Evolutionary conservation across 2,113 vertebrate genomes (phyloP), one percentile per base, ranked within the genome.

Genomic region (Zosterops japonicus): DNA sequence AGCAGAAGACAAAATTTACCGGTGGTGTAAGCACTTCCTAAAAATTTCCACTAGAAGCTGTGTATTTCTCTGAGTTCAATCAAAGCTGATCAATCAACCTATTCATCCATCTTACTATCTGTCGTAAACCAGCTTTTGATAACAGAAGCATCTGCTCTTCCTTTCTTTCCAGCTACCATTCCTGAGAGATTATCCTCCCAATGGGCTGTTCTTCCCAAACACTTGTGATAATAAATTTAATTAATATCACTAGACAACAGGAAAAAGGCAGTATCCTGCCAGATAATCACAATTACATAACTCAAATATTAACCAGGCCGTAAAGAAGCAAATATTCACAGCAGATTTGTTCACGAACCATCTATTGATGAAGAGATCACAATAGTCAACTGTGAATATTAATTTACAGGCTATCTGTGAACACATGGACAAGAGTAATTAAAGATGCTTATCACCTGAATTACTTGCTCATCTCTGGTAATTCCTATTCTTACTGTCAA

Each of bases 361-460:
- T 69, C 49, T 72, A 80, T 65, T 74, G 94, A 90, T 92, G 50
- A 65, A 70, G 85, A 80, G 63, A 83, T 92, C 46, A 22, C 6
- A 15, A 77, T 9, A 77, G 75, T 24, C 49, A 93, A 2, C 61
- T 17, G n/a, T 2, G 25, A 90, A 56, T 83, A 94, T 72, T 85
- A 85, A 91, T 93, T 95, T 57, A 49, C 35, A 76, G 78, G 19
- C 74, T 84, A 47, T 67, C 74, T 53, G 69, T 52, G 70, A 93
- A 49, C 47, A 59, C 64, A 70, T 1, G 60, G 78, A 65, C 56
- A 64, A 52, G 74, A 50, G 79, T 95, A 90, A 96, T 92, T 94
- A 93, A 92, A 88, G 75, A 77, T 80, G 8, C 53, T 92, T 92
- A 86, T 94, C 88, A 84, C 41, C 65, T 74, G 87, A 42, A 50